Evolutionary conservation across 2,888 invertebrate species (phyloP), one percentile per base, ranked within the genome.

Genomic region (Leptura quadrifasciata): DNA sequence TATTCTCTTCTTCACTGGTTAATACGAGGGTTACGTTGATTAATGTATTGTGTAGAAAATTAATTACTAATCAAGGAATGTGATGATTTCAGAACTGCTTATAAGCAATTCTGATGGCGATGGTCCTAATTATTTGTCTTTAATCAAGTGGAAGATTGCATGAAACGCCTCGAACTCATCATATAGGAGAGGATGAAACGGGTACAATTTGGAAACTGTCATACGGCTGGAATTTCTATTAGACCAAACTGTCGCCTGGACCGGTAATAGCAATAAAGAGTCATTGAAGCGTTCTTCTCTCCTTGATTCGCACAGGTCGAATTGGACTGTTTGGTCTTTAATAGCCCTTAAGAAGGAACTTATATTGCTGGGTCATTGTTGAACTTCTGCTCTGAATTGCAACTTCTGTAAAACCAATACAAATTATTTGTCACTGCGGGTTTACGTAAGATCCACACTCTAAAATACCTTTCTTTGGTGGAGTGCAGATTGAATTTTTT

Each of bases 321-420:
- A 69, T 74, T 74, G 74, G 74, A 63, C 74, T 74, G 61, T 63
- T 69, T 63, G 54, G 74, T 52, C 60, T 54, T 54, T 74, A 74
- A 69, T 63, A 47, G 74, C 63, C 52, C 21, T 64, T 67, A 63
- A 67, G 72, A 55, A 63, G 17, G 54, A 72, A 63, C 72, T 72
- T 72, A 72, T 72, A 72, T 72, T 63, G 54, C 72, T 52, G 55
- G 24, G 21, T 63, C 63, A 20, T 35, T 21, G 18, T 10, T n/a
- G 54, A 47, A 12, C 69, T 58, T 18, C 9, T 65, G 27, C 15
- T 39, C 69, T 58, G 57, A 21, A 35, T 69, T 39, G 69, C 69
- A 58, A 47, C 35, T 69, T 69, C 60, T 58, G 20, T 18, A 31
- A 15, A 69, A 69, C 58, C 69, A 39, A 69, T 69, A 58, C 39